Base-by-base conservation (phyloP, 2,113 vertebrate species). In the Cyprinodon tularosa region DNA sequence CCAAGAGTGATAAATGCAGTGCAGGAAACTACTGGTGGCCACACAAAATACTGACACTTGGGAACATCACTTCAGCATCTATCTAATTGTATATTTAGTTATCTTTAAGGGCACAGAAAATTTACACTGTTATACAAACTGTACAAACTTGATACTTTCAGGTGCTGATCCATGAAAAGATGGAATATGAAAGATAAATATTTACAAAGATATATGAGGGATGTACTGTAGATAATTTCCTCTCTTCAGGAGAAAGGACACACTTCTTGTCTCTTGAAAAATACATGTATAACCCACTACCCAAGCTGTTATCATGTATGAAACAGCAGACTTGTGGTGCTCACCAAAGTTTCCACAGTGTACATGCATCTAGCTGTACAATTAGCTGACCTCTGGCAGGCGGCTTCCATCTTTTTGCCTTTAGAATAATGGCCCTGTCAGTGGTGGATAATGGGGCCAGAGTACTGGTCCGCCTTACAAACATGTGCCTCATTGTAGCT, bases 351-450 rank as follows among this genome's bases (percentile, higher is more conserved):
- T 86, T 95, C 94, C 93, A 84, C 91, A 93, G 95, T 94, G 95
- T 95, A 96, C 96, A 97, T 96, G 96, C 95, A 97, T 97, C 96
- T 95, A 95, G 95, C 95, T 90, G 93, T 94, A 98, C 96, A 98
- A 98, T 98, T 98, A 97, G 96, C 95, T 93, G 95, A 94, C 88
- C 86, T 77, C 89, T 97, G 96, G 96, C 96, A 96, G 96, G 94
- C 95, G 94, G 95, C 94, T 95, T 97, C 95, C 96, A 96, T 98
- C 96, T 98, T 96, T 96, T 93, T 92, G 93, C 62, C 74, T 93
- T 94, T 93, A 96, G 96, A 97, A 95, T 96, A 97, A 97, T 97
- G 96, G 95, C 94, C 94, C 95, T 97, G 96, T 97, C 96, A 96
- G 90, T 93, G 93, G 85, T 91, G 96, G 96, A 96, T 97, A 97